These are phyloP conservation scores for Chiroxiphia lanceolata DNA, from an alignment of 2,797 vertebrate genomes.

Conservation along the genomic window DNA sequence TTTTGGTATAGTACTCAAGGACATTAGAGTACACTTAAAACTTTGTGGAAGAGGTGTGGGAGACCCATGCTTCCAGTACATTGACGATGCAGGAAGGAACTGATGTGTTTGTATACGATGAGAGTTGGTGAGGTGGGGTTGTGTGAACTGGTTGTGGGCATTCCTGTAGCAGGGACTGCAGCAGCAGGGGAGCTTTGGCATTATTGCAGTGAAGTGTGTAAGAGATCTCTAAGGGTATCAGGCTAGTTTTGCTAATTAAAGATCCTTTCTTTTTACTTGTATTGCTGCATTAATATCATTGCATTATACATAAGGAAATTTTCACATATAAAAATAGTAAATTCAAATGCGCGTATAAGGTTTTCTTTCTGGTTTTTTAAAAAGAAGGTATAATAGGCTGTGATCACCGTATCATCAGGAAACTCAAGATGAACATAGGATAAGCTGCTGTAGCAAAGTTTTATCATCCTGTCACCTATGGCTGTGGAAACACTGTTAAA, in stretches of 20 bases:
- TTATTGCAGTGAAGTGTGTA: not conserved
- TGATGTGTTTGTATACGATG: not conserved
- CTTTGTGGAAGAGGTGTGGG: not conserved
- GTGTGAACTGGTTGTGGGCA: not conserved
- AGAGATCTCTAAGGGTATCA: not conserved
- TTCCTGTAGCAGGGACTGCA: not conserved
- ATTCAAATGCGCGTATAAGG: not conserved
- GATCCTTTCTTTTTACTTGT: not conserved
- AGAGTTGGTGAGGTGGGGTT: not conserved
- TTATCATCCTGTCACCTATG: not conserved
- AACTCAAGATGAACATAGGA: not conserved
- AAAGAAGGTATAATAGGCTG: not conserved
- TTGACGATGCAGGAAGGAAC: not conserved
- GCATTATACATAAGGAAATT: not conserved
- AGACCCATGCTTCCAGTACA: rapidly evolving
- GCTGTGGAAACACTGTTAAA: not conserved
- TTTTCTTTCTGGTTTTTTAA: not conserved
- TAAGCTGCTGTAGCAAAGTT: not conserved
- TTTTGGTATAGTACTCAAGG: not conserved
- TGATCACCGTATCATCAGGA: not conserved
- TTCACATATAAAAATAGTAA: not conserved
- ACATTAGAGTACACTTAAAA: not conserved
- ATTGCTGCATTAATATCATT: not conserved
- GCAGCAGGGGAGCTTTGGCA: not conserved
- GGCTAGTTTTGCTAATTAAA: not conserved